Evolutionary conservation across 2,113 vertebrate genomes (phyloP).

Genomic region (Nothocercus nigrocapillus): DNA sequence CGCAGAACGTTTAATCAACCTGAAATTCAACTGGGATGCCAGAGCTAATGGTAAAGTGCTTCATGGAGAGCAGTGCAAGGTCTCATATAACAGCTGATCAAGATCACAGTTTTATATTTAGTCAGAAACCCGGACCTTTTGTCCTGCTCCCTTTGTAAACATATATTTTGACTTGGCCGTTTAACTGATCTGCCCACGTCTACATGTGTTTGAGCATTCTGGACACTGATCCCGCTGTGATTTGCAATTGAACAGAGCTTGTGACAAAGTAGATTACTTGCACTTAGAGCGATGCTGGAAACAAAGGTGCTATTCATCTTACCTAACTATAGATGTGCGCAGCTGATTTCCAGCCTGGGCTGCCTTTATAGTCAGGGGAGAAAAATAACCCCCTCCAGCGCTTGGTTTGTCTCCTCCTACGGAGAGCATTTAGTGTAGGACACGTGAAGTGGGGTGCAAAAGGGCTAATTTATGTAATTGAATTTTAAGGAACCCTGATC

Average conservation of each 20-base stretch:
- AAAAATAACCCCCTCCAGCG: background rate
- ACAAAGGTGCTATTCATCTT: background rate
- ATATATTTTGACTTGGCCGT: fast-evolving
- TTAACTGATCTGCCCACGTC: fast-evolving
- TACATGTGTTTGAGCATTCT: fast-evolving
- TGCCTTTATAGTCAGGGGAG: background rate
- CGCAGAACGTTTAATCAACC: background rate
- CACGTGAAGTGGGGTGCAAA: background rate
- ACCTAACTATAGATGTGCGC: background rate
- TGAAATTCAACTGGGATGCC: fast-evolving
- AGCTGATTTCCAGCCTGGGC: background rate
- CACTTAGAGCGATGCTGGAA: background rate
- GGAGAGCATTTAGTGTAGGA: background rate
- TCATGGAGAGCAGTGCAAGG: background rate
- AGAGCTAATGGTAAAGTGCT: fast-evolving
- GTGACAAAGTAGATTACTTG: background rate
- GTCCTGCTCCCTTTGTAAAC: background rate
- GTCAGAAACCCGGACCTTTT: background rate
- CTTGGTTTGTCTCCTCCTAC: background rate
- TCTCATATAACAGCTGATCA: fast-evolving
- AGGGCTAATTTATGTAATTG: background rate
- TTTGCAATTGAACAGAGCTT: background rate
- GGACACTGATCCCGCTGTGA: background rate
- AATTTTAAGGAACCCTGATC: background rate
- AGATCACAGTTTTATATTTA: fast-evolving